Percentiles rank a stretch among this genome's conserved stretches.
Evolutionary conservation across 2,888 invertebrate genomes (phyloP).

Genomic region (Arrhopalites spinosus): DNA sequence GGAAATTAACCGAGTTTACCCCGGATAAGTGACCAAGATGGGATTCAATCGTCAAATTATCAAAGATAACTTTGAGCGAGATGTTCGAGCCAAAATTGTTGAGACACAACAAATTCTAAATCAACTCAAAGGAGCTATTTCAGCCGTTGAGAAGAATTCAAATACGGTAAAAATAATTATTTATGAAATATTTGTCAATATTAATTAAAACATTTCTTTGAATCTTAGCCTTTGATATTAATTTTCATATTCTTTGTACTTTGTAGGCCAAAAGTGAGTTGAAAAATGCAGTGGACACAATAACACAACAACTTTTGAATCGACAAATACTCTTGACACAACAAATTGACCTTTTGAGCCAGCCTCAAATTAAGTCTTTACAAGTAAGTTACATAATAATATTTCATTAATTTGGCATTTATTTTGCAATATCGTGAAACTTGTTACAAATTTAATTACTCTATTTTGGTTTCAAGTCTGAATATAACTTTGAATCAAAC

Average conservation of each 20-base stretch:
- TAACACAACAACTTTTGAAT: conserved; percentile 39
- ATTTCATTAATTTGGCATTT: conserved; percentile 16
- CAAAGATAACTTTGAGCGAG: conserved; percentile 45
- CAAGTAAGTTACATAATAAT: conserved; percentile 40
- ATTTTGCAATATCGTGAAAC: too few relatives aligned
- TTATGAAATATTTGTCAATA: not conserved
- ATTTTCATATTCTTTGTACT: not conserved
- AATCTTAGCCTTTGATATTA: not conserved
- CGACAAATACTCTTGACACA: conserved; percentile 43
- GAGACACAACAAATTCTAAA: conserved; percentile 32
- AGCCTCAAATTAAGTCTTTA: conserved; percentile 40
- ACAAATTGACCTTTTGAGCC: conserved; percentile 46
- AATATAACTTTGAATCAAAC: not conserved
- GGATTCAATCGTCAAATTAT: conserved; percentile 47
- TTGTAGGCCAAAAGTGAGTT: conserved; percentile 48
- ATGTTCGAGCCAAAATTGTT: conserved; percentile 43
- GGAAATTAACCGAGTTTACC: too few relatives aligned
- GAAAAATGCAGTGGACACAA: conserved; percentile 36
- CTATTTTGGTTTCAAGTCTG: too few relatives aligned
- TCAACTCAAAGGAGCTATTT: conserved; percentile 31
- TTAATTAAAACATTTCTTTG: not conserved
- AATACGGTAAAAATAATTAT: conserved; percentile 23
- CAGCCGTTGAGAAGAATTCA: conserved; percentile 35
- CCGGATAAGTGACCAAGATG: conserved; percentile 38
- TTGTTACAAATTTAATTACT: too few relatives aligned